Evolutionary conservation across 2,113 vertebrate species (phyloP), one percentile per base, ranked within the genome.

Genomic region (Callaeas wilsoni): DNA sequence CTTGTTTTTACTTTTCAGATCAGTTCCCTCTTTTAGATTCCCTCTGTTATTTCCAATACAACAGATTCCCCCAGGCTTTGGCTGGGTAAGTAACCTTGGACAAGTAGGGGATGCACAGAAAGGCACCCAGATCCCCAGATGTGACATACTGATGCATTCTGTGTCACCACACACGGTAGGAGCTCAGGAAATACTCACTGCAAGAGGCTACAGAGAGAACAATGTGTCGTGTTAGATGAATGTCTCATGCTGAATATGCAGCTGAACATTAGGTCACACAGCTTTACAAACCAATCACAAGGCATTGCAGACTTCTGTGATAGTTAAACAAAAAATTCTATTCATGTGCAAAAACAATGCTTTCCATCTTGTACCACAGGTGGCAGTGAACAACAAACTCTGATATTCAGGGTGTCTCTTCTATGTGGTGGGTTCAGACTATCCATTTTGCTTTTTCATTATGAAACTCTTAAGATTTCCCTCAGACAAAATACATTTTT

Each of bases 201-300:
- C 49, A 80, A 84, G 37, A 79, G 32, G n/a, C 79, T 73, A 68
- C 42, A 70, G 60, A 86, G 65, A 77, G 84, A 96, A 97, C 91
- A 97, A 68, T 90, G 86, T n/a, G 21, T 53, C 6, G 49, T 49
- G 62, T 95, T 81, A 91, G 83, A 94, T 44, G 68, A 94, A 84
- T 20, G 67, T 68, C 77, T 93, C 59, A 53, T n/a, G 29, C 50
- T 59, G 93, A 85, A 86, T 35, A 89, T 35, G 62, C 93, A 97
- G 96, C 96, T 97, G 97, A 97, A 83, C 35, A 78, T 97, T 95
- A 97, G 75, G 33, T 97, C 96, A 97, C 78, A 20, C 60, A 80
- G 82, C 41, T 88, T 89, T 68, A 69, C 56, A 63, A 84, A 74
- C 47, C 65, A 84, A 95, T 87, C 53, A 77, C 73, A 82, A 94